Conservation (phyloP, 2,888 invertebrate species). For the Cantharis lateralis region DNA sequence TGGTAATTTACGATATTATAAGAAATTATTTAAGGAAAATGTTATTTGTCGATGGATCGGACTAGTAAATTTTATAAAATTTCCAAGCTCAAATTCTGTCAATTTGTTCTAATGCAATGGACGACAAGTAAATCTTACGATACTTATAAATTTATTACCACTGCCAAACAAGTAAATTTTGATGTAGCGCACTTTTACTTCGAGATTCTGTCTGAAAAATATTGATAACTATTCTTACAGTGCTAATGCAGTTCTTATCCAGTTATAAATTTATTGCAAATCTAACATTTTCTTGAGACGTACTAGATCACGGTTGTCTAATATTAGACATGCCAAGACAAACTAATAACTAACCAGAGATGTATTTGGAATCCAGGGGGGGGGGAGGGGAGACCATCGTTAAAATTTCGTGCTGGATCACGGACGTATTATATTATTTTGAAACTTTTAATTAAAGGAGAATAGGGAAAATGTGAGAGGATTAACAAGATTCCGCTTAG, state of each 20-base stretch:
- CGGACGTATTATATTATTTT: too few species aligned
- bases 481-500: too few species aligned
- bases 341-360: too few species aligned
- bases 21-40: not conserved
- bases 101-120: not conserved
- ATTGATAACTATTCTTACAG: not conserved
- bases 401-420: too few species aligned
- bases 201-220: not conserved
- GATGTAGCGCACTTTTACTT: not conserved
- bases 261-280: not conserved
- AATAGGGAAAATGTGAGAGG: too few species aligned
- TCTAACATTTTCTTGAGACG: not conserved
- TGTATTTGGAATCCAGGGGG: too few species aligned
- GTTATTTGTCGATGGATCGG: not conserved
- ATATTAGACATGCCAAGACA: not conserved
- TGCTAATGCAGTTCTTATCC: too few species aligned
- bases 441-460: too few species aligned
- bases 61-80: not conserved
- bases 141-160: not conserved
- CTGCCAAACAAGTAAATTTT: not conserved
- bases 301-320: not conserved
- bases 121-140: not conserved
- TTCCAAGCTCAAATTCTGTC: not conserved
- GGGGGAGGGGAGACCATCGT: too few species aligned
- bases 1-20: not conserved